A percentile compares a stretch with the other conserved stretches of the same genome.
phyloP scores from a whole-genome alignment of 1,140 invertebrate species.

The Pseudomyrmex pallidus region DNA sequence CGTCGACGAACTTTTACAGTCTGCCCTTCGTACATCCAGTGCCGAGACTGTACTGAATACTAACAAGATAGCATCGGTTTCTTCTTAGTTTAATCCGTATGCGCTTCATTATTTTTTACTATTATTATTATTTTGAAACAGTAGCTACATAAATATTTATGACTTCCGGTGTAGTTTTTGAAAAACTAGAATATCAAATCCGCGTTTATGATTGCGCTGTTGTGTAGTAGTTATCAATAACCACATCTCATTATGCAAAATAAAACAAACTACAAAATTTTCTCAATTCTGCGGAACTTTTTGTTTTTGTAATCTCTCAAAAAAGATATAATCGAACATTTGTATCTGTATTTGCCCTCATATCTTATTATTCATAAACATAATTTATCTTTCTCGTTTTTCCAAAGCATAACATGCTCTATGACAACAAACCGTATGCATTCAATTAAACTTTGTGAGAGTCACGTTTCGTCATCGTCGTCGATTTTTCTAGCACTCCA shows the following conservation, averaged over 20 bases:
- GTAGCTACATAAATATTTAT: conserved; percentile 54
- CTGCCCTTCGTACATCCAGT: conserved; percentile 42
- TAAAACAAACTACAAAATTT: not conserved
- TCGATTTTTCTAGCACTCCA: conserved; percentile 29
- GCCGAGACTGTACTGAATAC: conserved; percentile 39
- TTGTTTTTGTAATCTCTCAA: not conserved
- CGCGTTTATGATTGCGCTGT: conserved; percentile 1
- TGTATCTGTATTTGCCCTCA: too few species aligned
- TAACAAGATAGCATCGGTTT: conserved; percentile 56
- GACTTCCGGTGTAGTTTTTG: conserved; percentile 21
- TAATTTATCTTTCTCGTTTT: not conserved
- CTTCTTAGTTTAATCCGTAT: conserved; percentile 47
- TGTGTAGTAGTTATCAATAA: not conserved
- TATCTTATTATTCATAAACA: not conserved
- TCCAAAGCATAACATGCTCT: conserved; percentile 29
- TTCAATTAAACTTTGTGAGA: not conserved
- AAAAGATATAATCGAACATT: too few species aligned
- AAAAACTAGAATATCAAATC: conserved; percentile 22
- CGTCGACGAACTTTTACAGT: conserved; percentile 44
- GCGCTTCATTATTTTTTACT: not conserved
- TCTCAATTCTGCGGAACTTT: not conserved
- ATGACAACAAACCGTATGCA: not conserved
- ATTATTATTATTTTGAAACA: conserved; percentile 34
- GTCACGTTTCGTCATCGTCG: conserved; percentile 25
- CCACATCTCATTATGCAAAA: not conserved